Evolutionary conservation across 2,113 vertebrate genomes (phyloP), one percentile per base, ranked within the genome.

Genomic region (Climacteris rufus): DNA sequence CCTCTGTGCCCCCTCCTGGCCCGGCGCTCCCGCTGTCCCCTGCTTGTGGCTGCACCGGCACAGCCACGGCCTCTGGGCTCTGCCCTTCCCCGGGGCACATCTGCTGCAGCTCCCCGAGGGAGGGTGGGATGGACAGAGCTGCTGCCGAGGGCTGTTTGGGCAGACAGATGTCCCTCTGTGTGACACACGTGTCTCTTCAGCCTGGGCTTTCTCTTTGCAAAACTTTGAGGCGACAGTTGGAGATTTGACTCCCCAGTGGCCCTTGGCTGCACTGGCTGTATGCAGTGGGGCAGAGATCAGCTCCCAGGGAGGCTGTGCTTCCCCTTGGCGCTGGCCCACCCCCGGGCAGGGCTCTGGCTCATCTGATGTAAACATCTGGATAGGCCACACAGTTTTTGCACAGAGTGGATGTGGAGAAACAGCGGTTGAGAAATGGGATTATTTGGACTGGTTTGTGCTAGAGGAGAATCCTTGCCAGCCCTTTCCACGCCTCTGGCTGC

Each of bases 21-120:
- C 18, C 28, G 0, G 74, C 35, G 2, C 39, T 54, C 25, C 53
- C 49, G 56, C 45, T 17, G 57, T 3, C 24, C 33, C 21, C 44
- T 15, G 20, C 50, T 19, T 4, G 31, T 20, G 52, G 42, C 76
- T 13, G 52, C 25, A 1, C 27, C 0, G 0, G 11, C 20, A 11
- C 0, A 0, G 39, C 10, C n/a, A 0, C n/a, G n/a, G 4, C 31
- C 35, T 10, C 49, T 2, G 50, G 47, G 17, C 22, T 37, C 63
- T 7, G 35, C 17, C 21, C 11, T 22, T 28, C 15, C 25, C 59
- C 30, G 1, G 49, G 13, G 14, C 52, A 1, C 20, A 0, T n/a
- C 25, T 13, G n/a, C 11, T 50, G 47, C 80, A 47, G 85, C 42
- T 49, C 10, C 35, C 31, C 4, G 54, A 9, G n/a, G 7, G 2